Evolutionary conservation across 2,113 vertebrate genomes (phyloP).

Genomic region (Pelodiscus sinensis): DNA sequence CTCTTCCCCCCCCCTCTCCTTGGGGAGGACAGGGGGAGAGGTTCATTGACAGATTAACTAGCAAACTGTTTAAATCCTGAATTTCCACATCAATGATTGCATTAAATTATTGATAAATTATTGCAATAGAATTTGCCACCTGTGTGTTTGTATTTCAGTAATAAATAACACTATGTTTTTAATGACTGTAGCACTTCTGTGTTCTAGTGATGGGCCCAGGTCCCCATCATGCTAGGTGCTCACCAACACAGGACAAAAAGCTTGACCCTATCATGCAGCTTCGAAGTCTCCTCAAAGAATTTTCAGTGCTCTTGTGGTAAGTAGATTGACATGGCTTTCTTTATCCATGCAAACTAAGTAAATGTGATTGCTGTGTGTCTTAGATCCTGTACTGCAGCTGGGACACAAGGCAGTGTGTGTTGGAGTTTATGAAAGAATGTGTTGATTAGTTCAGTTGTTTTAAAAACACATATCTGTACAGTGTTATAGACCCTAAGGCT

Average conservation of each 20-base stretch:
- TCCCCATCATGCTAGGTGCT: background rate
- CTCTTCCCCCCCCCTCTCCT: background rate
- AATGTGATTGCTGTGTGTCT: background rate
- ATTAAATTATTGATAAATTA: conserved; percentile 35
- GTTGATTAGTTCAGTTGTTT: background rate
- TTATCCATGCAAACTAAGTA: background rate
- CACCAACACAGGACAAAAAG: background rate
- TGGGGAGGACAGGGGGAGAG: conserved; percentile 1
- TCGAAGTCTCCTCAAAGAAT: conserved; percentile 39
- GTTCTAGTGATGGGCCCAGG: background rate
- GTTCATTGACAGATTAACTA: conserved; percentile 56
- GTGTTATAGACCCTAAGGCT: background rate
- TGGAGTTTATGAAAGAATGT: background rate
- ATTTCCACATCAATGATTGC: conserved; percentile 21
- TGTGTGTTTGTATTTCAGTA: conserved; percentile 16
- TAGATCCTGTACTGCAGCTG: background rate
- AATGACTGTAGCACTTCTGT: background rate
- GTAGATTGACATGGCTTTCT: conserved; percentile 44
- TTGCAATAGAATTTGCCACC: background rate
- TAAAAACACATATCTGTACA: background rate
- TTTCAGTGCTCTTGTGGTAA: conserved; percentile 26
- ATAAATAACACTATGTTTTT: conserved; percentile 28
- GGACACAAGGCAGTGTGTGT: background rate
- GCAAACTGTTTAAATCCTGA: conserved; percentile 22
- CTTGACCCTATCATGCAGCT: conserved; percentile 10